Conservation (phyloP, 2,113 vertebrate genomes). For the Thamnophis sirtalis region DNA sequence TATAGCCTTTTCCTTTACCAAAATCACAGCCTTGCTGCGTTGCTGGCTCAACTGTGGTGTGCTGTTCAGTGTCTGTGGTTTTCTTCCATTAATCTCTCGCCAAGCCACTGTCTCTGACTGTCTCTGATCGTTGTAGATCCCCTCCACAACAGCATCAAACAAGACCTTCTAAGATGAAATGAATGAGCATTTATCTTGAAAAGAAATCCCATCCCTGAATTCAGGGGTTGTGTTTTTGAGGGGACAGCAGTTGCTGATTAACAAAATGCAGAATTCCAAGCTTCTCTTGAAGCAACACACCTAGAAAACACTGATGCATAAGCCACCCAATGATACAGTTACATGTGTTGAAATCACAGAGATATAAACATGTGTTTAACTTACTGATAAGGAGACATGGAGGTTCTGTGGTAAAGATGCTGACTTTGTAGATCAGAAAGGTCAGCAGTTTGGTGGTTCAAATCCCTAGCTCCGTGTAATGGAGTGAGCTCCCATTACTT, state of each 20-base stretch:
- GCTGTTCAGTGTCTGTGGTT: constrained; percentile 39
- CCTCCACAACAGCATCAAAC: constrained; percentile 51
- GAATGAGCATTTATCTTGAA: constrained; percentile 18
- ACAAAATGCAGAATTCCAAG: constrained; percentile 22
- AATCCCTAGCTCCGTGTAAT: too few relatives aligned
- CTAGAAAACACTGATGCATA: background rate
- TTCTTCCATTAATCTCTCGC: constrained; percentile 54
- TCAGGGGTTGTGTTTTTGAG: constrained; percentile 14
- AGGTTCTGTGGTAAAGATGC: too few relatives aligned
- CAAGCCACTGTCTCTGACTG: constrained; percentile 85
- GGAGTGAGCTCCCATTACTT: too few relatives aligned
- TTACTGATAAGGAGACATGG: background rate
- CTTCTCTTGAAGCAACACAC: background rate
- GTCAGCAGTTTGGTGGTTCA: too few relatives aligned
- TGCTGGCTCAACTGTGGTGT: background rate
- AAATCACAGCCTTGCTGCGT: constrained; percentile 16
- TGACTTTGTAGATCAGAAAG: too few relatives aligned
- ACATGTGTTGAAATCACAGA: background rate
- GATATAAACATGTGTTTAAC: background rate
- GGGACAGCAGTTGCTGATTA: constrained; percentile 1
- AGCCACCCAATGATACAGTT: background rate
- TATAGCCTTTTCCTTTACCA: background rate
- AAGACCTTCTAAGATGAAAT: constrained; percentile 15
- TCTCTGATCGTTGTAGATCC: constrained; percentile 65
- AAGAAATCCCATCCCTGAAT: constrained; percentile 3